Evolutionary conservation across 1,140 invertebrate species (phyloP), one percentile per base, ranked within the genome.

Genomic region (Oncopodura yosiiana): DNA sequence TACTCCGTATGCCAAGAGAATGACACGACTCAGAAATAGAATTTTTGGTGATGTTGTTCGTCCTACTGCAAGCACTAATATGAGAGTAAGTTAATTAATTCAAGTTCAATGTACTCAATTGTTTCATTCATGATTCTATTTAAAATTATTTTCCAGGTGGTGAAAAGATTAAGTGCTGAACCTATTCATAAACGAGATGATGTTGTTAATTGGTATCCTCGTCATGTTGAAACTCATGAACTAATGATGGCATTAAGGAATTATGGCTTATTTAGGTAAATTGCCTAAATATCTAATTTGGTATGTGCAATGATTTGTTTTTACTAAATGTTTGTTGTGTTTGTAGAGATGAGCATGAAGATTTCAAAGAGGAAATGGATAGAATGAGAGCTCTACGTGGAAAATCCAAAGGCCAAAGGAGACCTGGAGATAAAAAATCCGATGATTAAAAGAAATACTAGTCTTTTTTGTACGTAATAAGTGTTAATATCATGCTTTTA

Each of bases 301-400:
- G 43, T 18, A 23, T 19, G 32, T 38, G 14, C 38, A 18, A 50
- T 12, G 6, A 21, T 8, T 49, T 49, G 42, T 42, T 39, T 21
- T 19, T 34, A 8, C 6, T 52, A 8, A 37, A n/a, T 42, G 3
- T 26, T 44, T 44, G 8, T 18, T n/a, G 34, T 27, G n/a, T 32
- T 26, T 53, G 19, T 24, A 73, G 90, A 64, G 88, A 94, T 71
- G 90, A 94, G 68, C 91, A 94, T 74, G 69, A 81, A 69, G 92
- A 94, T 73, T 94, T 94, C 65, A 83, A 82, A 58, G 90, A 95
- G 37, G 90, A 94, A 71, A 90, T 90, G 80, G 75, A 77, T 54
- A 73, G 87, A 53, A 71, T 87, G 51, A 74, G 82, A 60, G 79
- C 74, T 46, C 73, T 94, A 14, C 71, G 87, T 53, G 91, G 90